Evolutionary conservation across 2,113 vertebrate species (phyloP), one percentile per base, ranked within the genome.

Genomic region (Pseudonaja textilis): DNA sequence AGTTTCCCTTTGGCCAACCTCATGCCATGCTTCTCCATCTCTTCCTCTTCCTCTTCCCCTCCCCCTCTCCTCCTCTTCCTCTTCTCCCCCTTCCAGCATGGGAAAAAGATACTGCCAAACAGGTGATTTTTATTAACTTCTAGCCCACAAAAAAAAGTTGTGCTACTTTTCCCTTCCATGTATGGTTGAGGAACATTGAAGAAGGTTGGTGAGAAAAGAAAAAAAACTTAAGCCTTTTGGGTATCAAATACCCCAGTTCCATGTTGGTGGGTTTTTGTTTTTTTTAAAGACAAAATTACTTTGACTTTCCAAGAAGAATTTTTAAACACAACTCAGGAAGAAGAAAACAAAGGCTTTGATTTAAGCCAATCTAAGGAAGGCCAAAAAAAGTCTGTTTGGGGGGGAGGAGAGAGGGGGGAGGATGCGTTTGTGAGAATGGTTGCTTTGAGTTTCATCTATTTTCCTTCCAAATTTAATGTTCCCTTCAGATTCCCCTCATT

Each of bases 131-230:
- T 95, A 94, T 97, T 97, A 96, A 93, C 94, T 90, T 18, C 92
- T n/a, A 34, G 2, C 81, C n/a, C 64, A 74, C 93, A 95, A 96
- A 93, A 93, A 93, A 96, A 92, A 45, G 61, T 64, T 81, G 90
- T 95, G 57, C 89, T 45, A 89, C n/a, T 93, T 94, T 94, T 96
- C 97, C 96, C 97, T 97, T 94, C 97, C 97, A 97, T 98, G 97
- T 98, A 97, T 97, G 97, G 97, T 93, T 96, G 94, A 95, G 92
- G 96, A 96, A 92, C 95, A 94, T 93, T 93, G 61, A 96, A 95
- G 29, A 94, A 89, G 95, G 95, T 92, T 94, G 74, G 64, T 91
- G 92, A 93, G 85, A 25, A 61, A 61, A 10, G 26, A 23, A 47
- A 47, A 47, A 47, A 47, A 45, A 45, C 45, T 47, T 47, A 7